Evolutionary conservation across 1,140 invertebrate genomes (phyloP), one percentile per base, ranked within the genome.

Genomic region (Calephelis nemesis): DNA sequence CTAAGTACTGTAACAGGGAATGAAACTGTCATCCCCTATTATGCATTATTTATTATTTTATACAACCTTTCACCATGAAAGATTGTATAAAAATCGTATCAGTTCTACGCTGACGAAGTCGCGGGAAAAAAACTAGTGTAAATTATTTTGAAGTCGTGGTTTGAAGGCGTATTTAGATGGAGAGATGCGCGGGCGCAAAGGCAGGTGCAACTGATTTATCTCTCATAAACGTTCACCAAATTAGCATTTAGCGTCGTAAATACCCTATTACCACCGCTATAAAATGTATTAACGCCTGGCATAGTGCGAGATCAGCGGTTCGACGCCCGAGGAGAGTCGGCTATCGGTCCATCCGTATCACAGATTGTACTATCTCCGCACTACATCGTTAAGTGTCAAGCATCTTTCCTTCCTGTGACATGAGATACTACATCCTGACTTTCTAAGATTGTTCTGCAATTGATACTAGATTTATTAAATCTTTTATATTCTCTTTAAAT

Each of bases 131-230:
- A 19, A 19, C 19, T 13, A 15, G 15, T 52, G 2, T 52, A 52
- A 68, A 72, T 74, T 58, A 73, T 68, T 71, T 69, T 42, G 50
- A 54, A 68, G 60, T 75, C 73, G 73, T 74, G 68, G 72, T 68
- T 52, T 58, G 67, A 65, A 74, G 73, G 74, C 74, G 77, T 76
- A 73, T 70, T 70, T 62, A 79, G 77, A 79, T 82, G 71, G 65
- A 65, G 69, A 71, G 77, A 79, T 79, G 71, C 50, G 71, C 68
- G 65, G 54, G 68, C 73, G 62, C 50, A 52, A 62, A 62, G 70
- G 77, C 78, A 77, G 79, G 75, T 78, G 79, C 77, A 76, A 63
- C 68, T 76, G 80, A 80, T 80, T 79, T 80, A 82, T 77, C 70
- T 77, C 69, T 68, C 69, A 77, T 75, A 75, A 78, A 72, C 71